Base-by-base conservation (phyloP, 2,888 invertebrate species). In the Rhorus exstirpatorius region DNA sequence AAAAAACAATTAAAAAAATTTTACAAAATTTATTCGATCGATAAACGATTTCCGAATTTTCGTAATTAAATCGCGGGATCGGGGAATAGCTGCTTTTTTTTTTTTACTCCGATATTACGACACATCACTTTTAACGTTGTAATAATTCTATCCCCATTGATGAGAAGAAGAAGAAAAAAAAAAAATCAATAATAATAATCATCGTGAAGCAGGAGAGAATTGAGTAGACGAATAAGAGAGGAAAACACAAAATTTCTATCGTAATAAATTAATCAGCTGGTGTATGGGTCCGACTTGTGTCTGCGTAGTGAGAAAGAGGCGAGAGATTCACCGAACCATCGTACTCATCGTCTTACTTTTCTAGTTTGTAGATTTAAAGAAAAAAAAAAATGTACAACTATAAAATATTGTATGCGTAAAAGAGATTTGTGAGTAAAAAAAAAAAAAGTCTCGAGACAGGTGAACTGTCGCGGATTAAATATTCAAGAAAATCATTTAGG, bases 201-300 rank as follows among this genome's bases (percentile, higher is more conserved):
- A 14, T 49, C 14, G 4, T 14, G 31, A 24, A 8, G 8, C 7
- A 61, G 35, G 35, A n/a, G 35, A 31, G 35, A 17, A 10, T 41
- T 31, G 10, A 24, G 38, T 21, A 55, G 12, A 31, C 2, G 38
- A 75, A 71, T 41, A 10, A 26, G 41, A 26, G 26, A 35, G 41
- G 61, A 49, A 65, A 68, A 61, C 70, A 65, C n/a, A 65, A 71
- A 55, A 65, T 81, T 77, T 82, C 55, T 80, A 83, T 82, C 72
- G 68, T 80, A 72, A 79, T 84, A 78, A 80, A 81, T 72, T 82
- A 82, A 78, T 86, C 90, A 92, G 92, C 92, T 92, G 92, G 92
- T 92, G 87, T 89, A 92, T 91, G 92, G 92, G 92, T 92, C 92
- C 92, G 92, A 92, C 81, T 88, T 87, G 89, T 87, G 89, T 88